A percentile compares a stretch with the other conserved stretches of the same genome.
phyloP scores from a whole-genome alignment of 2,888 invertebrate genomes.

The Drosophila lacicola region DNA sequence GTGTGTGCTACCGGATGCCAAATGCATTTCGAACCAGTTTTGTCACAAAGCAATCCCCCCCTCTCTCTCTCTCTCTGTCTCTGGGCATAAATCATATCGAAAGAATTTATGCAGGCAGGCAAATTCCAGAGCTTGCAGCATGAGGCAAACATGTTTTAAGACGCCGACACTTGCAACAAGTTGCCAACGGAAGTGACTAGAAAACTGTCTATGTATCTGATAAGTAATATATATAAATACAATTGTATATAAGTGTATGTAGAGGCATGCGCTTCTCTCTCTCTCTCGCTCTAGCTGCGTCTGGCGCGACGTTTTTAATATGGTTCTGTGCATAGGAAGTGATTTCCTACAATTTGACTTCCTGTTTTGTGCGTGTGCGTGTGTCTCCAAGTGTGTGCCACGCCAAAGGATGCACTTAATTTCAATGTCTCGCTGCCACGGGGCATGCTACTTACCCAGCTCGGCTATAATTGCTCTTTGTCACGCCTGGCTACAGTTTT shows the following conservation, averaged over 20 bases:
- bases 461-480: slow-evolving; percentile 32
- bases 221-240: slow-evolving; percentile 27
- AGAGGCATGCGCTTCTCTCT: neutral
- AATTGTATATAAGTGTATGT: neutral
- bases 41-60: slow-evolving; percentile 34
- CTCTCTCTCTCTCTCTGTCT: neutral
- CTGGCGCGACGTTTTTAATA: slow-evolving; percentile 45
- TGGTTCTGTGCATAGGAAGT: slow-evolving; percentile 61
- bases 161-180: slow-evolving; percentile 45
- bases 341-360: slow-evolving; percentile 68
- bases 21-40: slow-evolving; percentile 72
- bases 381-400: slow-evolving; percentile 8
- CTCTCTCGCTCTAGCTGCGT: neutral
- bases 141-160: slow-evolving; percentile 60
- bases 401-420: slow-evolving; percentile 67
- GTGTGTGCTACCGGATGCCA: slow-evolving; percentile 63
- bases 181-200: slow-evolving; percentile 70
- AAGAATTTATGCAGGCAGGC: slow-evolving; percentile 77
- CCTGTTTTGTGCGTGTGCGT: slow-evolving; percentile 50
- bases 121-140: slow-evolving; percentile 59
- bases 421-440: slow-evolving; percentile 31
- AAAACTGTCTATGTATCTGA: slow-evolving; percentile 39
- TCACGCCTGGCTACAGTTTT: slow-evolving; percentile 22
- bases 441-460: slow-evolving; percentile 14
- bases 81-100: slow-evolving; percentile 70